Base-by-base conservation (phyloP, 1,140 invertebrate genomes). In the Drosophila busckii region DNA sequence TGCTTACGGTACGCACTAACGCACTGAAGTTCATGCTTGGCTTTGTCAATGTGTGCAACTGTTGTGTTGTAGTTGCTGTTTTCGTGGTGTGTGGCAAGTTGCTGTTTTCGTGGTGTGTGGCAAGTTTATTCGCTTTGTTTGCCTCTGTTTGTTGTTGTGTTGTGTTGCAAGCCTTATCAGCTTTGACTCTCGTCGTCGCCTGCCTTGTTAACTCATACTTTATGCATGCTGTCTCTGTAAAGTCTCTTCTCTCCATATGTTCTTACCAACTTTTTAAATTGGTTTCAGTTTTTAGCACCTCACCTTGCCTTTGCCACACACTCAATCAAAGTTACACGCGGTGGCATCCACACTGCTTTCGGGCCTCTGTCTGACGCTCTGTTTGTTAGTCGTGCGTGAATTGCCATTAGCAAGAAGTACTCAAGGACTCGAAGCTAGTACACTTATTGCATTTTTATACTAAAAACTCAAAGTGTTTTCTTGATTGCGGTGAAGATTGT, bases 361-460 rank as follows among this genome's bases (percentile, higher is more conserved):
- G 22, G 31, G 16, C 15, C 41, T 20, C n/a, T 38, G 10, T 2
- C 13, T 9, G 1, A 8, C 7, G 5, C 16, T 28, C 38, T 17
- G 69, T 60, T 73, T 73, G 70, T 53, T 68, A 78, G 63, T 80
- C 71, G 71, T 80, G 71, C 73, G 71, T 80, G 56, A 80, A 78
- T 71, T 78, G 73, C 71, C 73, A 80, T 80, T 78, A 73, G 73
- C 63, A 80, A 67, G 80, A 45, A 58, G 62, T 65, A 50, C 44
- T 45, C 59, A 48, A 55, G 42, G 49, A 64, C 53, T 45, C 49
- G 59, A 54, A 13, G 29, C 37, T 48, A 28, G 53, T 75, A 73
- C 65, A 78, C 71, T 80, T 71, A 78, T 71, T 78, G 73, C 73
- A 78, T 78, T 78, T 78, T 78, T 78, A 78, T 78, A 58, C 31